phyloP scores from a whole-genome alignment of 2,797 vertebrate genomes.

The Propithecus perrieri region DNA sequence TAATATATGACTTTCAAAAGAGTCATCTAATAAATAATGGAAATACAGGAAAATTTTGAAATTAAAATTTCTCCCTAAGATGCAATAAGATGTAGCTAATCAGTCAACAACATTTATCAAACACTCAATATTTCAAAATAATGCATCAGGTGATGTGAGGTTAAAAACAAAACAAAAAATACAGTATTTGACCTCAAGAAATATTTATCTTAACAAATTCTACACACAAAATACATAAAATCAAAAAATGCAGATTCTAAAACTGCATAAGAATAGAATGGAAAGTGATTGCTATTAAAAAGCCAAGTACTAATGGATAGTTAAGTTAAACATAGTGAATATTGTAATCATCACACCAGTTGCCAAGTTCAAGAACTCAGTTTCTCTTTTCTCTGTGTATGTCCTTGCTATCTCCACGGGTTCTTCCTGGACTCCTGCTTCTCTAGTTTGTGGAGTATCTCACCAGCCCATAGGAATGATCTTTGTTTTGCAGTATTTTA shows the following conservation, averaged over 20 bases:
- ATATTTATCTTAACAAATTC: neutral
- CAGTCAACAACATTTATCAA: neutral
- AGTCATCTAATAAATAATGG: slow-evolving; percentile 41
- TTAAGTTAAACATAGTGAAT: neutral
- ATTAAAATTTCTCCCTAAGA: neutral
- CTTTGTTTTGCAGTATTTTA: neutral
- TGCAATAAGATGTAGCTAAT: neutral
- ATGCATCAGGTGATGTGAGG: neutral
- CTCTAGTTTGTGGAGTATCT: neutral
- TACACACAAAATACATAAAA: neutral
- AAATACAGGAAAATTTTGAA: slow-evolving; percentile 34
- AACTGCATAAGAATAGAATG: neutral
- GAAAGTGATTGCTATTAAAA: neutral
- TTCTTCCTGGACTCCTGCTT: neutral
- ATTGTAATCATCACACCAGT: neutral
- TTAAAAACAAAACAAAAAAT: neutral
- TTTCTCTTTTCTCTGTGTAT: neutral
- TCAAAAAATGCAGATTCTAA: neutral
- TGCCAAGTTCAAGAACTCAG: neutral
- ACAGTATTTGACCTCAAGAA: neutral
- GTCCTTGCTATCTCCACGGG: neutral
- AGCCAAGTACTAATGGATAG: neutral
- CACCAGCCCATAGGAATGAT: neutral
- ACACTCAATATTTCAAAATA: neutral
- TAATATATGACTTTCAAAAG: slow-evolving; percentile 49